Conservation (phyloP, 2,113 vertebrate species). For the Mola mola region DNA sequence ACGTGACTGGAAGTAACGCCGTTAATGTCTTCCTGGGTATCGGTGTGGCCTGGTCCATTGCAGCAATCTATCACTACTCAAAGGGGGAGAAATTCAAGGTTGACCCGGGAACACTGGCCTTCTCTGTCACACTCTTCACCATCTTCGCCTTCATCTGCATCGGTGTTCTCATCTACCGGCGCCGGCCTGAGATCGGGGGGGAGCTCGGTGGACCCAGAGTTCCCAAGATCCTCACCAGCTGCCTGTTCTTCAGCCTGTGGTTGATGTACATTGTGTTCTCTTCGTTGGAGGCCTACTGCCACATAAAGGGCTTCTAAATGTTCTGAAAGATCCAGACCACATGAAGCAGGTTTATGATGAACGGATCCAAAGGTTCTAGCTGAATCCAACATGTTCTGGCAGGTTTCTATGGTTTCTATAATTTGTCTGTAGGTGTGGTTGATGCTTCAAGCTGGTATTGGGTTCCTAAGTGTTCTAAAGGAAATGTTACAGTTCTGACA, state of each 20-base stretch:
- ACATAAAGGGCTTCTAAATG: conserved; percentile 91
- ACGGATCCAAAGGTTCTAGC: too few relatives aligned
- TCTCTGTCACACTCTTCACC: conserved; percentile 98
- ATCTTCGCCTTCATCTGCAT: conserved; percentile 97
- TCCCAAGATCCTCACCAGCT: conserved; percentile 90
- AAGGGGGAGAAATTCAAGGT: conserved; percentile 87
- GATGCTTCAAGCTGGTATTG: too few relatives aligned
- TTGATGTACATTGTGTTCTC: conserved; percentile 96
- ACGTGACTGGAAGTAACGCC: conserved; percentile 96
- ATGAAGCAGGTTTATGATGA: too few relatives aligned
- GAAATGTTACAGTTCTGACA: too few relatives aligned
- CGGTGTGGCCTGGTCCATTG: conserved; percentile 97
- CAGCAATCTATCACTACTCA: conserved; percentile 89
- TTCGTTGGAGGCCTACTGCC: conserved; percentile 98
- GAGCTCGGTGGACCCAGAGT: conserved; percentile 94
- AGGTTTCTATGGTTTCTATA: too few relatives aligned
- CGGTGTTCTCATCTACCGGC: conserved; percentile 93
- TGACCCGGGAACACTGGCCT: conserved; percentile 91
- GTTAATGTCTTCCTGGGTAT: conserved; percentile 99
- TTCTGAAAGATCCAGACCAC: too few relatives aligned
- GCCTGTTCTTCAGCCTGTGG: conserved; percentile 95
- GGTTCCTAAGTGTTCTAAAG: too few relatives aligned
- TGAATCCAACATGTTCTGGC: too few relatives aligned
- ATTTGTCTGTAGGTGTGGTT: too few relatives aligned
- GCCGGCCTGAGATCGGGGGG: conserved; percentile 93